Conservation (phyloP, 37 sponge, comb jelly and placozoan genomes). For the Halichondria panicea region DNA sequence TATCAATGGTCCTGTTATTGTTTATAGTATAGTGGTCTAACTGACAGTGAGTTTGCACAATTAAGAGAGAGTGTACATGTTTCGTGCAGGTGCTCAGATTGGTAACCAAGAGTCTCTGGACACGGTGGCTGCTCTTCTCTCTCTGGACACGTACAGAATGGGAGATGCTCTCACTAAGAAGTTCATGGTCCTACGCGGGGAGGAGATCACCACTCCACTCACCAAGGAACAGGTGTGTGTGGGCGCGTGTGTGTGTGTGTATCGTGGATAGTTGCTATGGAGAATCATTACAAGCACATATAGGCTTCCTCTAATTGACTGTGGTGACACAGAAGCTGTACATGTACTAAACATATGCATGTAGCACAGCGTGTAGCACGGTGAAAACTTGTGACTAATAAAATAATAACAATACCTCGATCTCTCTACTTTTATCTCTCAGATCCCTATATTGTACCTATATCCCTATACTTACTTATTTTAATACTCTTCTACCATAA, state of each 20-base stretch:
- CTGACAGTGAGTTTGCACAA: too few relatives aligned
- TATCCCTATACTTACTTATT: too few relatives aligned
- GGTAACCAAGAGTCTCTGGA: conserved; percentile 61
- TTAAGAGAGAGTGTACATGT: too few relatives aligned
- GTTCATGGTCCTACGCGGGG: conserved; percentile 88
- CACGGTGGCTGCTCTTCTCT: conserved; percentile 61
- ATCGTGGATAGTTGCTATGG: too few relatives aligned
- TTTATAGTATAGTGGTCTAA: too few relatives aligned
- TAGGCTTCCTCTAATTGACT: background rate
- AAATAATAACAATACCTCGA: too few relatives aligned
- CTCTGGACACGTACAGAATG: conserved; percentile 71
- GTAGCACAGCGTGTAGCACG: too few relatives aligned
- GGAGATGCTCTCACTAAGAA: conserved; percentile 90
- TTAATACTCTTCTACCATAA: too few relatives aligned
- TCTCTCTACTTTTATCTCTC: too few relatives aligned
- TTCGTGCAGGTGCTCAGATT: conserved; percentile 96
- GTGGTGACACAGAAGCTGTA: background rate
- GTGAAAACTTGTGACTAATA: too few relatives aligned
- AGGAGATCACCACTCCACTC: conserved; percentile 95
- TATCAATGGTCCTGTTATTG: too few relatives aligned
- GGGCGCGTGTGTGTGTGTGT: background rate
- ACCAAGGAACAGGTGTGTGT: conserved; percentile 74
- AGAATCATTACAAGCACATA: background rate
- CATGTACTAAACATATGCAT: background rate
- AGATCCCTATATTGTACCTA: too few relatives aligned